Evolutionary conservation across 2,797 vertebrate genomes (phyloP).

Genomic region (Denticeps clupeoides): DNA sequence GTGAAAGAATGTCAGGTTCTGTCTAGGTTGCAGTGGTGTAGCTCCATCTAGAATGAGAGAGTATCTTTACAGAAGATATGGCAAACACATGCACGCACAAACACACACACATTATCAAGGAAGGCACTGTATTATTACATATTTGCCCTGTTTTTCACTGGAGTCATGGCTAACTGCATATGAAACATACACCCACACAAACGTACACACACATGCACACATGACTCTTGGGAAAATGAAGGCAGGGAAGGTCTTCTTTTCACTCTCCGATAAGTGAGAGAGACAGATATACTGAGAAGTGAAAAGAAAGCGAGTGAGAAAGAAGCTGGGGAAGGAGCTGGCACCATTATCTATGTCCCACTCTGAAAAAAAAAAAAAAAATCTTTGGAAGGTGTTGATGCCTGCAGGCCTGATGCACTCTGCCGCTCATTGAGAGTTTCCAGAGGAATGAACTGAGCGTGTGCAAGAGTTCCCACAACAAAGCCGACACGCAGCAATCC

Average conservation of each 20-base stretch:
- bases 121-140: conserved; percentile 30
- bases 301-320: background rate
- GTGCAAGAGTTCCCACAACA: conserved; percentile 2
- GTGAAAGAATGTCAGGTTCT: too few relatives aligned
- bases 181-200: conserved; percentile 13
- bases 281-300: background rate
- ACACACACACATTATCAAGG: conserved; percentile 11
- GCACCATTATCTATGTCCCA: conserved; percentile 10
- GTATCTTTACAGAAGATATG: conserved; percentile 23
- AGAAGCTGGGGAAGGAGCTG: background rate
- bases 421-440: conserved; percentile 35
- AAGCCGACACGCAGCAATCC: background rate
- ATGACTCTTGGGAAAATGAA: conserved; percentile 9
- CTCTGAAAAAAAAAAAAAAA: conserved; percentile 12
- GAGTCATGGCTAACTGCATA: conserved; percentile 30
- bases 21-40: too few relatives aligned
- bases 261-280: background rate
- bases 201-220: conserved; percentile 11
- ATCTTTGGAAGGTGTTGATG: conserved; percentile 21
- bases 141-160: conserved; percentile 15
- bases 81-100: conserved; percentile 12
- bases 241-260: conserved; percentile 6
- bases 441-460: conserved; percentile 4
- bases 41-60: conserved; percentile 11
- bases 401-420: conserved; percentile 9